Evolutionary conservation across 2,113 vertebrate species (phyloP), one percentile per base, ranked within the genome.

Genomic region (Proteles cristata): DNA sequence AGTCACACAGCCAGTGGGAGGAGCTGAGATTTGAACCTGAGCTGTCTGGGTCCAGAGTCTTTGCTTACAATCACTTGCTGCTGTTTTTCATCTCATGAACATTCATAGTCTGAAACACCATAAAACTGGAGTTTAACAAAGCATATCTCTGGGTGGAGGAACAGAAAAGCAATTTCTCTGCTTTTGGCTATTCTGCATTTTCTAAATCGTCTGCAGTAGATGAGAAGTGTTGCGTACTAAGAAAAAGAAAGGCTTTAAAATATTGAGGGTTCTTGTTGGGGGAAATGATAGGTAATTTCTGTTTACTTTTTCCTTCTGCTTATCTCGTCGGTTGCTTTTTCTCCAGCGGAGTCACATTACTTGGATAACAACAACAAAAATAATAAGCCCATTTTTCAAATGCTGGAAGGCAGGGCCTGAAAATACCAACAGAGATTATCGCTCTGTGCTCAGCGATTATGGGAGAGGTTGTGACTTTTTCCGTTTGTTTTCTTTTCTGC

Each of bases 401-500:
- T 12, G 55, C n/a, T 58, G 61, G 31, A 76, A 84, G n/a, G 69
- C 69, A 23, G 50, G 6, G 7, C 28, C 8, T 6, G 25, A 48
- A 80, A 45, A 39, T 45, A 14, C 76, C 76, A 55, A 9, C 4
- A 3, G 58, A 68, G 79, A 43, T 84, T 43, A 55, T 66, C 28
- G 39, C 39, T 90, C 69, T 55, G 21, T 3, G 26, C 79, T 1
- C 35, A 73, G 26, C 11, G 1, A 66, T 7, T 21, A 11, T n/a
- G 87, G 68, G 79, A 94, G 15, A 65, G 69, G 48, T 17, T 28
- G 23, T 23, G 35, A 84, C 81, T 76, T 65, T 48, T 10, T 65
- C 69, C 23, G 2, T 39, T 94, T 92, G 55, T 88, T 74, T 87
- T 88, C 45, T 82, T 88, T 92, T 92, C 84, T 88, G 90, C 74